Evolutionary conservation across 2,797 vertebrate genomes (phyloP).

Genomic region (Mormyrus hasselquistii): DNA sequence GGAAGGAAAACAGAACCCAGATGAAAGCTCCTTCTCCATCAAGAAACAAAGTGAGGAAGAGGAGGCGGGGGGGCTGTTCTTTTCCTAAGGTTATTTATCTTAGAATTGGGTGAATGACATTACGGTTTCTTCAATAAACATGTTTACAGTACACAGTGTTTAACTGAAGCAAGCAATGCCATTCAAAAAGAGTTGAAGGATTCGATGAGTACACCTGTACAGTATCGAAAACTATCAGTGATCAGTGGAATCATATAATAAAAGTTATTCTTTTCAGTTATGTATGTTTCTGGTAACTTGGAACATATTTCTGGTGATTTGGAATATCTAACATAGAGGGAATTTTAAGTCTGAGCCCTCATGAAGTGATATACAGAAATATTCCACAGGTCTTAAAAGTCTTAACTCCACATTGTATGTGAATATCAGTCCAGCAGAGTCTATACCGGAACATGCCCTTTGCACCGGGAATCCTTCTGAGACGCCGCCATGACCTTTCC

Average conservation of each 20-base stretch:
- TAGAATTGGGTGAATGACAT: not conserved
- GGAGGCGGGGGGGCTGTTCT: not conserved
- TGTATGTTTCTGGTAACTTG: not conserved
- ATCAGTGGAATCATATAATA: not conserved
- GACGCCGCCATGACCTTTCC: not conserved
- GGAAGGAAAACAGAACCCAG: not conserved
- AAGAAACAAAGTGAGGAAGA: not conserved
- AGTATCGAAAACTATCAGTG: not conserved
- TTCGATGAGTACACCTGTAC: not conserved
- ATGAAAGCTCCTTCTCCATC: not conserved
- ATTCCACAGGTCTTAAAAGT: not conserved
- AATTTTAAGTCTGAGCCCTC: not conserved
- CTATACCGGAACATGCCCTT: conserved; percentile 5
- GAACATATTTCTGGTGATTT: not conserved
- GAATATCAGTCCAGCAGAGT: not conserved
- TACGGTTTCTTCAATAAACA: not conserved
- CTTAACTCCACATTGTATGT: not conserved
- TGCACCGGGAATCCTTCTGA: not conserved
- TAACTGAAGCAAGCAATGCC: not conserved
- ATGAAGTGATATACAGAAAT: not conserved
- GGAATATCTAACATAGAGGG: not conserved
- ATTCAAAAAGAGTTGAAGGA: not conserved
- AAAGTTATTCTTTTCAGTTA: not conserved
- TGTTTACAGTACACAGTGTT: not conserved
- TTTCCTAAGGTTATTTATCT: not conserved